phyloP scores from a whole-genome alignment of 2,888 invertebrate genomes.

The Myopa testacea region DNA sequence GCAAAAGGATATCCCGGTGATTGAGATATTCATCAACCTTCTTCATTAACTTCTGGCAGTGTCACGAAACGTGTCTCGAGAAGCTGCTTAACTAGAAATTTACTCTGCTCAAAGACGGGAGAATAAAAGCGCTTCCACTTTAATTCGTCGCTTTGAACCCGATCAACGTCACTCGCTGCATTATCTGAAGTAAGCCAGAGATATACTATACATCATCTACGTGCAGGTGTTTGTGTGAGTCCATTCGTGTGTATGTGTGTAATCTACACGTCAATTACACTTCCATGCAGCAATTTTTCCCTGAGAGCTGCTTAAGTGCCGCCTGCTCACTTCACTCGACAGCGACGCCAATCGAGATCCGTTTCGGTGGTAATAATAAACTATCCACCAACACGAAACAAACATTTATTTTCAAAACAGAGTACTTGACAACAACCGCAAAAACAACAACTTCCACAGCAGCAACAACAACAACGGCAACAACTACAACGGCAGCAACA shows the following conservation, averaged over 20 bases:
- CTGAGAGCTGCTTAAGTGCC: conserved; percentile 14
- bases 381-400: conserved; percentile 52
- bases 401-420: conserved; percentile 63
- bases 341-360: not conserved
- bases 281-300: not conserved
- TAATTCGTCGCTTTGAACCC: too few species aligned
- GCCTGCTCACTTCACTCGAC: too few species aligned
- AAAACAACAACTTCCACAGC: conserved; percentile 41
- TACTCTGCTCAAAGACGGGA: too few species aligned
- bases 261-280: not conserved
- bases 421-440: conserved; percentile 28
- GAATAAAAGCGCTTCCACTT: too few species aligned
- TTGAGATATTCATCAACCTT: too few species aligned
- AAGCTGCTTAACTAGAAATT: too few species aligned
- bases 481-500: conserved; percentile 35
- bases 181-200: too few species aligned
- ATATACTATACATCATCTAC: conserved; percentile 15
- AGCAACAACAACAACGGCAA: conserved; percentile 49
- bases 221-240: conserved; percentile 26
- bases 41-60: too few species aligned
- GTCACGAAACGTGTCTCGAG: too few species aligned
- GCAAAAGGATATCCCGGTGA: too few species aligned
- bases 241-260: not conserved
- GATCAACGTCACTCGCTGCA: too few species aligned
- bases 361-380: conserved; percentile 39